Base-by-base conservation (phyloP, 1,140 invertebrate genomes). In the Magallana angulata region DNA sequence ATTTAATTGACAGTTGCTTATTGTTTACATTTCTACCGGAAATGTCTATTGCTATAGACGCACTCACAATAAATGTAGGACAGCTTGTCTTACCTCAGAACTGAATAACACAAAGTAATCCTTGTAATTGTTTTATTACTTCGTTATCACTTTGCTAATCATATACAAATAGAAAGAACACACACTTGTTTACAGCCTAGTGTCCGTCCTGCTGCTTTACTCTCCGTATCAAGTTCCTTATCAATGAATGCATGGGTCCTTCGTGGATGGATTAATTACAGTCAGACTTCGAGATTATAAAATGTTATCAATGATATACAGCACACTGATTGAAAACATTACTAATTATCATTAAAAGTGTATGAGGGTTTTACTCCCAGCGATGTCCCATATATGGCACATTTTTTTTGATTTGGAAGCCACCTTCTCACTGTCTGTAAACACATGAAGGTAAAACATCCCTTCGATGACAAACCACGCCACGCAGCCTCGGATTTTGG, bases 11-110 rank as follows among this genome's bases (percentile, higher is more conserved):
- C 60, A 64, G 60, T 18, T 64, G 11, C 14, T 14, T 14, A 14
- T 11, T 62, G 60, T 62, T 62, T 62, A 62, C 60, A 62, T 62
- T 62, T 62, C 14, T n/a, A 62, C 60, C 60, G 60, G 60, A 62
- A 62, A 62, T 62, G 60, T 12, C 14, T n/a, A n/a, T 62, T n/a
- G 60, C 60, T 6, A 6, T 36, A 36, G 36, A 36, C 36, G 36
- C 36, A 36, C 36, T 1, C 36, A 36, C 36, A 36, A 1, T 6
- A 11, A 62, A 62, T 62, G 60, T 0, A 9, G 14, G 60, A 14
- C 60, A 62, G 36, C 36, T 62, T 16, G 14, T 62, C 60, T 62
- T 12, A 62, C 60, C 60, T 62, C 60, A 62, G n/a, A 62, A 62
- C 36, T 36, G 60, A 62, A 62, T 11, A n/a, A 62, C 60, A 12